Conservation (phyloP, 2,797 vertebrate genomes). For the Pygocentrus nattereri region DNA sequence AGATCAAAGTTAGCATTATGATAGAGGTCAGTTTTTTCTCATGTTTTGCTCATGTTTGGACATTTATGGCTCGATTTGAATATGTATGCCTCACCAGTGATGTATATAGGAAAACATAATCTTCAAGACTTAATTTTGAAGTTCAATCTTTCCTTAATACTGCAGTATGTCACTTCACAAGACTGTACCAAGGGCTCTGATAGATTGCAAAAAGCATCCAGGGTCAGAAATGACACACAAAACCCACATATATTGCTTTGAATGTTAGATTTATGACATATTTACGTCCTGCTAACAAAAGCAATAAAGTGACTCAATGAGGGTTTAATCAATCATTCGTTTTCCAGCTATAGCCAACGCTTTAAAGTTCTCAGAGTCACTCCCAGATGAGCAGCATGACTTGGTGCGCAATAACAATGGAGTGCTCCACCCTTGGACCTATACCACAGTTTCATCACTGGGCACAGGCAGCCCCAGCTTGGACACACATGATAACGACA, state of each 20-base stretch:
- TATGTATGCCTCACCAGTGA: too few relatives aligned
- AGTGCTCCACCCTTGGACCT: constrained; percentile 54
- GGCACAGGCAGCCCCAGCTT: constrained; percentile 35
- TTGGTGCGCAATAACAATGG: constrained; percentile 33
- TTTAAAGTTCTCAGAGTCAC: constrained; percentile 8
- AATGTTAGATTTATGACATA: constrained; percentile 46
- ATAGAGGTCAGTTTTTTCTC: too few relatives aligned
- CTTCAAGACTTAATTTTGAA: constrained; percentile 27
- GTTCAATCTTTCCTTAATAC: constrained; percentile 23
- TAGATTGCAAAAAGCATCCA: constrained; percentile 38
- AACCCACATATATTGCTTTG: constrained; percentile 36
- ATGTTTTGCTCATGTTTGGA: too few relatives aligned
- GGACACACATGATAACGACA: constrained; percentile 31
- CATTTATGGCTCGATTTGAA: too few relatives aligned
- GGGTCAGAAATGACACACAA: constrained; percentile 39
- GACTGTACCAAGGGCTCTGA: constrained; percentile 40
- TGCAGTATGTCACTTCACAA: constrained; percentile 7
- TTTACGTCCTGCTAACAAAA: constrained; percentile 51
- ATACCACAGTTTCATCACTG: constrained; percentile 34
- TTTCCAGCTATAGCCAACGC: constrained; percentile 33
- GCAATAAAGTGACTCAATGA: constrained; percentile 42
- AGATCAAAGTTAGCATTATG: too few relatives aligned
- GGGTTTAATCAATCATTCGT: constrained; percentile 48
- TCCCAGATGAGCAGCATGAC: constrained; percentile 36
- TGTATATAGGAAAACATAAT: constrained; percentile 18